Evolutionary conservation across 2,797 vertebrate genomes (phyloP).

Genomic region (Clamator glandarius): DNA sequence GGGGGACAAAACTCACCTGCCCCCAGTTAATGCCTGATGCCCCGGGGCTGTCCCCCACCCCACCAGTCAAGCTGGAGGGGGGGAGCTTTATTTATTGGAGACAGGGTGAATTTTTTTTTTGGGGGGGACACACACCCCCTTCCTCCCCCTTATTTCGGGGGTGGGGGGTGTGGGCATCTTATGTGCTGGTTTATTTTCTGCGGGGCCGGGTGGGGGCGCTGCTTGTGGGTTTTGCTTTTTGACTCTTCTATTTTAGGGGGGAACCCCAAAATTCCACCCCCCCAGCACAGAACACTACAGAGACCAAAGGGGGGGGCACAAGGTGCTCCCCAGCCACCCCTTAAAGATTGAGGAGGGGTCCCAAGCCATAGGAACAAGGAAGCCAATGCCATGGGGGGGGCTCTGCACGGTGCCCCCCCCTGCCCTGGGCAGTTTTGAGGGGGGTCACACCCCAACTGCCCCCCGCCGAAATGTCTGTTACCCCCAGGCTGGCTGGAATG

Average conservation of each 20-base stretch:
- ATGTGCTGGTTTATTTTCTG: neutral
- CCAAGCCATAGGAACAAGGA: neutral
- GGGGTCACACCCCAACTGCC: neutral
- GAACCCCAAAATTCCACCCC: neutral
- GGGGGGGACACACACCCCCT: too few species aligned
- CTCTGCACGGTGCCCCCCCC: neutral
- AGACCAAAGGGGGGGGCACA: slow-evolving; percentile 42
- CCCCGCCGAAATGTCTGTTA: slow-evolving; percentile 20
- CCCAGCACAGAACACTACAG: slow-evolving; percentile 67
- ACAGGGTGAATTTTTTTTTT: neutral
- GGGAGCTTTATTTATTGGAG: slow-evolving; percentile 11
- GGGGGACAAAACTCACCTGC: neutral
- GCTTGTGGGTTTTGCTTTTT: neutral
- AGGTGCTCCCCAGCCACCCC: neutral
- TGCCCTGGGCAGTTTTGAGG: neutral
- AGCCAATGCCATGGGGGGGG: neutral
- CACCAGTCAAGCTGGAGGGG: neutral
- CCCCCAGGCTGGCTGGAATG: neutral
- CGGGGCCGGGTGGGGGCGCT: too few species aligned
- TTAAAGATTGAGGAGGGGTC: neutral
- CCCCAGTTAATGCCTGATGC: neutral
- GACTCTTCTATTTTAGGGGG: neutral
- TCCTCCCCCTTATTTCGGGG: neutral
- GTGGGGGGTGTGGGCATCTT: neutral
- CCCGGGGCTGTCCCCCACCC: neutral